Conservation (phyloP, 2,888 invertebrate genomes). For the Bembecia ichneumoniformis region DNA sequence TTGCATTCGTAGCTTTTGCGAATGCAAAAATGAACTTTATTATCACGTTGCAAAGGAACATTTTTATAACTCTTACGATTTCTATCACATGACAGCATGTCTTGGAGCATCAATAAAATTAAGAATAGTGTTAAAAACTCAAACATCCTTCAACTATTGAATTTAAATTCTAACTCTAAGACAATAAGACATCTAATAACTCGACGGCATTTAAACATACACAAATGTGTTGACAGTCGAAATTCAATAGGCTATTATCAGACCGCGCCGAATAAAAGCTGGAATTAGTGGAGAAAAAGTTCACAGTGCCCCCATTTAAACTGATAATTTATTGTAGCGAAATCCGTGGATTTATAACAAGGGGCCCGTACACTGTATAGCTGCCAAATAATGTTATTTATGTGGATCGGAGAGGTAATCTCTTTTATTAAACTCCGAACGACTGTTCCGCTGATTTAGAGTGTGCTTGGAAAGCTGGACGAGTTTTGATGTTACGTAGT, state of each 20-base stretch:
- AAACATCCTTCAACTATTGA: not conserved
- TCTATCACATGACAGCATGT: not conserved
- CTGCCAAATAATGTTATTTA: conserved; percentile 28
- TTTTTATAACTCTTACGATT: not conserved
- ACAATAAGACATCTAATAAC: not conserved
- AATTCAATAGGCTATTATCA: conserved; percentile 14
- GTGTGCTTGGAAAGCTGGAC: conserved; percentile 2
- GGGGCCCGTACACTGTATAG: conserved; percentile 10
- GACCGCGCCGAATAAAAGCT: conserved; percentile 9
- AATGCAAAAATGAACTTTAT: no score
- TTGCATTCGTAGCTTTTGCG: not conserved
- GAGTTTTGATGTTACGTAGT: no score
- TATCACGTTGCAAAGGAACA: no score
- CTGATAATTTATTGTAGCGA: conserved; percentile 15
- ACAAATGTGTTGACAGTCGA: conserved; percentile 14
- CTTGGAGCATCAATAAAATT: not conserved
- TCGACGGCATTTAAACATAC: conserved; percentile 7
- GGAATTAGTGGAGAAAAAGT: conserved; percentile 11
- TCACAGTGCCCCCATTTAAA: conserved; percentile 13
- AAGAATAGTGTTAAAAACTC: not conserved
- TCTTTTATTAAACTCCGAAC: conserved; percentile 1
- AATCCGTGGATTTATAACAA: conserved; percentile 23
- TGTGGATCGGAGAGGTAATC: conserved; percentile 22
- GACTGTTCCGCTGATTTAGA: conserved; percentile 7
- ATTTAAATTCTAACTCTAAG: not conserved